Evolutionary conservation across 2,888 invertebrate genomes (phyloP).

Genomic region (Chymomyza fuscimana): DNA sequence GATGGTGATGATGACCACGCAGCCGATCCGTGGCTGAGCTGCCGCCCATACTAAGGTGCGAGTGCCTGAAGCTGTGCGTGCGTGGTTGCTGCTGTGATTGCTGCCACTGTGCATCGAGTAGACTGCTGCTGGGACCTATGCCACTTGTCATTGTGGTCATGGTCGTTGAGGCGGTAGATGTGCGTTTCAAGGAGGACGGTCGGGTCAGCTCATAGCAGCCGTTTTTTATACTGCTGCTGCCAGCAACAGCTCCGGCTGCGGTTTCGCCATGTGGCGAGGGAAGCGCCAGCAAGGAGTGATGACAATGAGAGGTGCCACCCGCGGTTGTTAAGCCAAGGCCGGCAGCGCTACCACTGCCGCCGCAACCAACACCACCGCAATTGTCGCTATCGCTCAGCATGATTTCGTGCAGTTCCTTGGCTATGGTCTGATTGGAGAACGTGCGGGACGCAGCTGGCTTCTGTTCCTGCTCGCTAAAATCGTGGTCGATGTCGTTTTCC

Average conservation of each 20-base stretch:
- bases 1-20: conserved; percentile 61
- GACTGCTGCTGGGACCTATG: conserved; percentile 58
- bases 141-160: conserved; percentile 74
- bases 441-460: conserved; percentile 68
- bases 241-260: conserved; percentile 24
- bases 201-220: conserved; percentile 76
- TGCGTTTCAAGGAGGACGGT: conserved; percentile 71
- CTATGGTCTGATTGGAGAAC: conserved; percentile 76
- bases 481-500: conserved; percentile 69
- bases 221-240: conserved; percentile 51
- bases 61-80: conserved; percentile 57
- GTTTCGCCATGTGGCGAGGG: conserved; percentile 38
- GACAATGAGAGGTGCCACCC: conserved; percentile 56
- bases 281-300: conserved; percentile 67
- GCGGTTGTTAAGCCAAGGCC: conserved; percentile 15
- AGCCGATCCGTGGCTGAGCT: conserved; percentile 29
- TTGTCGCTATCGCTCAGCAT: conserved; percentile 68
- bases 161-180: conserved; percentile 71
- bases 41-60: conserved; percentile 53
- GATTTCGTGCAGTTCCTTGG: conserved; percentile 75
- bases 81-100: conserved; percentile 44
- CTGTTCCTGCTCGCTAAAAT: conserved; percentile 76
- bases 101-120: conserved; percentile 68
- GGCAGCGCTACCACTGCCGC: conserved; percentile 14
- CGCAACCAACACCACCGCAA: conserved; percentile 30